Conservation (phyloP, 2,888 invertebrate species). For the Diarsia dahlii region DNA sequence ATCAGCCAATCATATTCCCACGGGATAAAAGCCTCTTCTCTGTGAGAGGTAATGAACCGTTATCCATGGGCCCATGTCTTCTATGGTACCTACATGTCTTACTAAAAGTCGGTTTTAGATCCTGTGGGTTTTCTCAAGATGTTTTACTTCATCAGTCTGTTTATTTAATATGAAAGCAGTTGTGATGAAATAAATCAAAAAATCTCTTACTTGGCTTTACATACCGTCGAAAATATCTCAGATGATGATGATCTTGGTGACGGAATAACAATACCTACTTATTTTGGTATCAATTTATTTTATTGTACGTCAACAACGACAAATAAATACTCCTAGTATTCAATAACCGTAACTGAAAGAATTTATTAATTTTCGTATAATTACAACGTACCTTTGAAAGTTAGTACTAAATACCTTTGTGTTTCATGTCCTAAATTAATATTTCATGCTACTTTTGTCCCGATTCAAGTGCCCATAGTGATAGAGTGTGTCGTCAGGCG, state of each 20-base stretch:
- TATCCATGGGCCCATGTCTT: neutral
- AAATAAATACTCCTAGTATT: neutral
- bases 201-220: no score
- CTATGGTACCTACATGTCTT: neutral
- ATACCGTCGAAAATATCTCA: no score
- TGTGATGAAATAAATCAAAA: neutral
- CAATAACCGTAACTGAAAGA: neutral
- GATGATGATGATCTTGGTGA: no score
- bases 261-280: neutral
- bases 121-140: neutral
- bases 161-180: neutral
- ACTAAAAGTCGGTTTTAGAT: neutral
- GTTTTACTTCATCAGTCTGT: neutral
- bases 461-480: conserved; percentile 3
- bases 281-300: neutral
- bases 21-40: neutral
- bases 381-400: conserved; percentile 5
- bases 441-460: neutral
- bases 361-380: conserved; percentile 1
- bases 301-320: neutral
- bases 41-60: neutral
- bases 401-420: conserved; percentile 3
- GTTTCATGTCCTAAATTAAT: conserved; percentile 1
- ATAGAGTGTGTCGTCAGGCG: no score
- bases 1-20: neutral